A percentile compares a stretch with the other conserved stretches of the same genome.
Conservation (phyloP, 2,888 invertebrate genomes). For the Tetramorium bicarinatum region DNA sequence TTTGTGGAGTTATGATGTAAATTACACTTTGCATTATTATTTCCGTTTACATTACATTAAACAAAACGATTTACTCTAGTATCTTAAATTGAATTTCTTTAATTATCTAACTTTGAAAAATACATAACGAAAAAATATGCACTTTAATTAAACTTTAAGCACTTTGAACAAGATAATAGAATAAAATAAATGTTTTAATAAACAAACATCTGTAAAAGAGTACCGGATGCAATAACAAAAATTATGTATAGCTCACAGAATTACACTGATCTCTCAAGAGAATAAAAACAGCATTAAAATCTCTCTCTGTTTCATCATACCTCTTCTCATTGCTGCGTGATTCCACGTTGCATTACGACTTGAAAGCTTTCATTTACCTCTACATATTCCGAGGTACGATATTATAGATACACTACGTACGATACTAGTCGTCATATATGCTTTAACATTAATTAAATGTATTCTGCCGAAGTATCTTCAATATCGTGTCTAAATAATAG, state of each 20-base stretch:
- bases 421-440: background rate
- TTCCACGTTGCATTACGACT: background rate
- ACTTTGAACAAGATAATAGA: background rate
- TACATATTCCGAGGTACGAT: background rate
- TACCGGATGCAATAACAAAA: constrained; percentile 6
- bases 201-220: background rate
- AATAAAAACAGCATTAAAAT: constrained; percentile 10
- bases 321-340: background rate
- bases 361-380: background rate
- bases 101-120: background rate
- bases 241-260: background rate
- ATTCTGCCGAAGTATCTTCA: background rate
- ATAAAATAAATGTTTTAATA: background rate
- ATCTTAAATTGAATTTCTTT: background rate
- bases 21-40: constrained; percentile 9
- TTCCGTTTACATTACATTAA: background rate
- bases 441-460: constrained; percentile 21
- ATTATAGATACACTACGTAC: background rate
- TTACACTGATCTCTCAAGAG: background rate
- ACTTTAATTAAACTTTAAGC: background rate
- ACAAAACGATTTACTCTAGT: background rate
- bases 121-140: background rate
- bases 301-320: background rate
- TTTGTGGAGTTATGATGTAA: background rate
- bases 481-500: background rate